Evolutionary conservation across 2,797 vertebrate species (phyloP).

Genomic region (Stomatorhinus walkeri): DNA sequence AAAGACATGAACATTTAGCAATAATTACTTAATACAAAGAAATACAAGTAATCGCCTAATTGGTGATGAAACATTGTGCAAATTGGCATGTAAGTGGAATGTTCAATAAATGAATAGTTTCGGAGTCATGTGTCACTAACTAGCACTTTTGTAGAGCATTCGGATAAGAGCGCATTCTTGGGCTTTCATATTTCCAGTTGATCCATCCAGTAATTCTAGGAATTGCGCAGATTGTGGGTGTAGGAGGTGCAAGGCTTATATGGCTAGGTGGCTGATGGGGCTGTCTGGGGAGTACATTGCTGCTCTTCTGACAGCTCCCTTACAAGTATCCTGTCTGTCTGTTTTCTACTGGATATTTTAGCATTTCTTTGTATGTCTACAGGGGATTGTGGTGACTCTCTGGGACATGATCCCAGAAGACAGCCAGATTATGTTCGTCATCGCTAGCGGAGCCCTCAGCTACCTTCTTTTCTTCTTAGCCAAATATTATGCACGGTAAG

Average conservation of each 20-base stretch:
- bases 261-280: background rate
- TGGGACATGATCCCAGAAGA: constrained; percentile 72
- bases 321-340: background rate
- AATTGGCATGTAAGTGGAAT: background rate
- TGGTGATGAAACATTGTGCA: background rate
- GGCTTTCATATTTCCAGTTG: background rate
- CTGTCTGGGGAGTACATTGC: background rate
- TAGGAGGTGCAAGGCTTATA: background rate
- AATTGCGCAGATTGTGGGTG: background rate
- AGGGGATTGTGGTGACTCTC: constrained; percentile 56
- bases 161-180: background rate
- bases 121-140: background rate
- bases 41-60: background rate
- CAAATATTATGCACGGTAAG: constrained; percentile 64
- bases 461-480: constrained; percentile 61
- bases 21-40: background rate
- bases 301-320: background rate
- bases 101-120: background rate
- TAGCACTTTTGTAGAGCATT: background rate
- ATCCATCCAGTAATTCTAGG: background rate
- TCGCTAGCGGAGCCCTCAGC: constrained; percentile 55
- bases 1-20: background rate
- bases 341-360: background rate
- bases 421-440: constrained; percentile 58
- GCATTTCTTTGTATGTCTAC: constrained; percentile 23